A percentile compares a stretch with the other conserved stretches of the same genome.
phyloP scores from a whole-genome alignment of 2,113 vertebrate genomes.

The Pachypanchax playfairii region DNA sequence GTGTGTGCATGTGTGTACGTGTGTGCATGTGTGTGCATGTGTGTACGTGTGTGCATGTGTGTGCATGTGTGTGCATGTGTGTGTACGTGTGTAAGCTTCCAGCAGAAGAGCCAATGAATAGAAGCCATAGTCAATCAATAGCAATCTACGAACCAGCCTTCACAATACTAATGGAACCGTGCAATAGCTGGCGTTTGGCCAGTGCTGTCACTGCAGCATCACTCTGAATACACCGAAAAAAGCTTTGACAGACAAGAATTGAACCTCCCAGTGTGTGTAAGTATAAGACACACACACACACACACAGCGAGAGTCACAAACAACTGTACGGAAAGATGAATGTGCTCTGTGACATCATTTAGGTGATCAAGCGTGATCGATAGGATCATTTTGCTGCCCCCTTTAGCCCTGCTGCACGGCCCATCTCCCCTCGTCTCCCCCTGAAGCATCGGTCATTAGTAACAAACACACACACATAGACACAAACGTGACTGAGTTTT shows the following conservation, averaged over 20 bases:
- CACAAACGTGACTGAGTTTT: slow-evolving; percentile 42
- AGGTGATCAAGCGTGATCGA: slow-evolving; percentile 70
- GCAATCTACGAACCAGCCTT: slow-evolving; percentile 71
- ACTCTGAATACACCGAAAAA: slow-evolving; percentile 32
- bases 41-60: slow-evolving; percentile 4
- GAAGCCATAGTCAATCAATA: slow-evolving; percentile 73
- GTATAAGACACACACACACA: slow-evolving; percentile 27
- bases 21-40: too few species aligned
- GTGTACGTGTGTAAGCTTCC: slow-evolving; percentile 15
- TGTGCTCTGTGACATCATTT: slow-evolving; percentile 49
- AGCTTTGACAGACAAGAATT: slow-evolving; percentile 36
- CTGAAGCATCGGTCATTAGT: slow-evolving; percentile 63
- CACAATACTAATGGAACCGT: slow-evolving; percentile 72
- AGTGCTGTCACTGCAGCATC: slow-evolving; percentile 61
- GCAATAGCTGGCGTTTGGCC: slow-evolving; percentile 67
- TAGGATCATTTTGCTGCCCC: slow-evolving; percentile 67
- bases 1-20: too few species aligned
- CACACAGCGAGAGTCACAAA: slow-evolving; percentile 3
- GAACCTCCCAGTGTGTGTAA: slow-evolving; percentile 53
- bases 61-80: slow-evolving; percentile 1
- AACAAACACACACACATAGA: slow-evolving; percentile 28
- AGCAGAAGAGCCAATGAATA: slow-evolving; percentile 64
- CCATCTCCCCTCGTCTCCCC: slow-evolving; percentile 55
- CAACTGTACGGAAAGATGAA: slow-evolving; percentile 26
- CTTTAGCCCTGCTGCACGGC: slow-evolving; percentile 49